These are phyloP conservation scores for Drosophila macrospina DNA, from an alignment of 2,888 invertebrate species.

Conservation along the genomic window DNA sequence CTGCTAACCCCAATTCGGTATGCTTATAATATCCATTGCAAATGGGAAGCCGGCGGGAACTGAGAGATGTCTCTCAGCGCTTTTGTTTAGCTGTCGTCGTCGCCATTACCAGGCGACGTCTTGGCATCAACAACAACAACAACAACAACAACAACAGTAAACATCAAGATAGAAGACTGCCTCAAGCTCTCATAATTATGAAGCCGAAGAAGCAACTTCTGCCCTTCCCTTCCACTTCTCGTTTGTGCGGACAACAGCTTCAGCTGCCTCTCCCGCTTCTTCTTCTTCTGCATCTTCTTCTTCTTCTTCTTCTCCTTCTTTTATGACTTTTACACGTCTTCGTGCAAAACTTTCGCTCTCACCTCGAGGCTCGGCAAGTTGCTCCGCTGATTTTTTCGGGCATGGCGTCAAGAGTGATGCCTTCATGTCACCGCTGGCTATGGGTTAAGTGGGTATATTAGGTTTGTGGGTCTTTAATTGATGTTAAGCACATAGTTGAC, in stretches of 20 bases:
- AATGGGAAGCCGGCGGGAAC: conserved; percentile 12
- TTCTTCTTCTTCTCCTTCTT: conserved; percentile 30
- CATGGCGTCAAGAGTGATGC: conserved; percentile 11
- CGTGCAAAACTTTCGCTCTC: conserved; percentile 59
- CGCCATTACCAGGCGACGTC: conserved; percentile 56
- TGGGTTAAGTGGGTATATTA: conserved; percentile 76
- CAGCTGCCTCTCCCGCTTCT: neutral
- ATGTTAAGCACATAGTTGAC: conserved; percentile 69
- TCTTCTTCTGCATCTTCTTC: too few relatives aligned
- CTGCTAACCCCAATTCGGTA: conserved; percentile 48
- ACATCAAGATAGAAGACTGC: conserved; percentile 65
- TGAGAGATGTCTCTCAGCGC: conserved; percentile 62
- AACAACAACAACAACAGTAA: conserved; percentile 39
- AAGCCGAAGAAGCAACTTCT: conserved; percentile 34
- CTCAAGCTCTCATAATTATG: conserved; percentile 71
- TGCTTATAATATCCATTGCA: conserved; percentile 45
- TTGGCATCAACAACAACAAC: conserved; percentile 34
- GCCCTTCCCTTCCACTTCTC: neutral
- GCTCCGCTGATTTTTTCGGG: neutral
- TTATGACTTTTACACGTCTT: conserved; percentile 74
- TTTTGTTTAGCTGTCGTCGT: conserved; percentile 76
- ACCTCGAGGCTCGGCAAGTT: conserved; percentile 34
- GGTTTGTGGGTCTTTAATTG: conserved; percentile 76
- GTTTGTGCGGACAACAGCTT: conserved; percentile 30
- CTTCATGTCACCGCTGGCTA: conserved; percentile 37